Percentiles rank a stretch among this genome's conserved stretches.
phyloP scores from a whole-genome alignment of 2,797 vertebrate species.

The Momotus momota region DNA sequence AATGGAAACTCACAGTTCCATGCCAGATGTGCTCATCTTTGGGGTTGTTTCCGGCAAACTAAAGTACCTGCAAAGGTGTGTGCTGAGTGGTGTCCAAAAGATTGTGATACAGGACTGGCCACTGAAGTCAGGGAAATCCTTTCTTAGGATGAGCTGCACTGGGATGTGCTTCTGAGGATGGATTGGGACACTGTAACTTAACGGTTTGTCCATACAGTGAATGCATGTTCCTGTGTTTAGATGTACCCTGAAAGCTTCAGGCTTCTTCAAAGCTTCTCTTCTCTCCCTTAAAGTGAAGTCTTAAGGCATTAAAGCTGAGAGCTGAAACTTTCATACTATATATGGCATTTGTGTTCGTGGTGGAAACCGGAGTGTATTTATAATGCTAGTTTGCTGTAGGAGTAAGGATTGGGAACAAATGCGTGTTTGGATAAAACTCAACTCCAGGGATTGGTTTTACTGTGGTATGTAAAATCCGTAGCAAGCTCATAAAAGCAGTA shows the following conservation, averaged over 20 bases:
- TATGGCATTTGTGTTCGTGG: slow-evolving; percentile 36
- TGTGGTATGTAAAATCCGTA: not conserved
- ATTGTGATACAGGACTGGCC: not conserved
- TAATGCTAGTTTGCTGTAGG: slow-evolving; percentile 24
- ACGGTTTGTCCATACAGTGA: not conserved
- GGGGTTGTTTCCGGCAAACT: not conserved
- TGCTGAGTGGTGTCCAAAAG: not conserved
- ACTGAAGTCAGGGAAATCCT: not conserved
- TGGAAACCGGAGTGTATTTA: slow-evolving; percentile 28
- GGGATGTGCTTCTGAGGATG: not conserved
- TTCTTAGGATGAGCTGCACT: not conserved
- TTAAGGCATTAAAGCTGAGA: slow-evolving; percentile 29
- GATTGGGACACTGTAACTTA: not conserved
- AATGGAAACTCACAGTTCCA: not conserved
- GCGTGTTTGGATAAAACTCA: slow-evolving; percentile 47
- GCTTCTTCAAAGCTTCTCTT: not conserved
- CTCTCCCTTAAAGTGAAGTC: not conserved
- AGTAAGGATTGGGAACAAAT: slow-evolving; percentile 41
- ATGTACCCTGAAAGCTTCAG: not conserved
- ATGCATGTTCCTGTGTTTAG: not conserved
- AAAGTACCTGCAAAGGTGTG: not conserved
- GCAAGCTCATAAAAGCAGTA: not conserved
- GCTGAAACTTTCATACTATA: slow-evolving; percentile 52
- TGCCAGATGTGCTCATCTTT: not conserved
- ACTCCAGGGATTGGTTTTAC: slow-evolving; percentile 29